Evolutionary conservation across 2,888 invertebrate genomes (phyloP), one percentile per base, ranked within the genome.

Genomic region (Chironomus tentans): DNA sequence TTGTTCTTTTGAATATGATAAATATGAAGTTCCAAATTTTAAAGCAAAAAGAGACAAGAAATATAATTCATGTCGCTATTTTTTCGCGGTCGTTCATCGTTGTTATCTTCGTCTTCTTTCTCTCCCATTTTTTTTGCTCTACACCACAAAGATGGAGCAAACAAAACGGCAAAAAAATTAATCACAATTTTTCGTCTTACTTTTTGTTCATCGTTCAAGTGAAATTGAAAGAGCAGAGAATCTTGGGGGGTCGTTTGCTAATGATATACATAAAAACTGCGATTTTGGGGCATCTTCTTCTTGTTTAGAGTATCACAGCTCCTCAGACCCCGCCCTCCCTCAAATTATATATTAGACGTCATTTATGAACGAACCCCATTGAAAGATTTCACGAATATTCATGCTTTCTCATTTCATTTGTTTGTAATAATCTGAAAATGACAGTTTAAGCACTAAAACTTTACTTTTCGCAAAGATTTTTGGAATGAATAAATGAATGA

Each of bases 101-200:
- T 21, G 65, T 65, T 65, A 65, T 65, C 65, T 65, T 65, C 22
- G 12, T 21, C 22, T 22, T 21, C 65, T 65, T 13, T 21, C 5
- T 65, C 21, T 62, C n/a, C n/a, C n/a, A n/a, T n/a, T n/a, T n/a
- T n/a, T 65, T 65, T 65, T 65, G 65, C n/a, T n/a, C n/a, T n/a
- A n/a, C 18, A 65, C 65, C 18, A 65, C 6, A 62, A 62, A 65
- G 21, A 65, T 7, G 46, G 62, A 24, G 48, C 22, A 21, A 74
- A 72, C 61, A 61, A 24, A 68, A 28, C 6, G 46, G 21, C 46
- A 38, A 18, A 47, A 46, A 68, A 68, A 68, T 74, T 74, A 74
- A 74, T 74, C 74, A 74, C 65, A 74, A 56, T 56, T 56, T 56
- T 56, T 56, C 56, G 38, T 56, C 56, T 56, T 56, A 38, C 4